Evolutionary conservation across 2,888 invertebrate species (phyloP).

Genomic region (Oligia strigilis): DNA sequence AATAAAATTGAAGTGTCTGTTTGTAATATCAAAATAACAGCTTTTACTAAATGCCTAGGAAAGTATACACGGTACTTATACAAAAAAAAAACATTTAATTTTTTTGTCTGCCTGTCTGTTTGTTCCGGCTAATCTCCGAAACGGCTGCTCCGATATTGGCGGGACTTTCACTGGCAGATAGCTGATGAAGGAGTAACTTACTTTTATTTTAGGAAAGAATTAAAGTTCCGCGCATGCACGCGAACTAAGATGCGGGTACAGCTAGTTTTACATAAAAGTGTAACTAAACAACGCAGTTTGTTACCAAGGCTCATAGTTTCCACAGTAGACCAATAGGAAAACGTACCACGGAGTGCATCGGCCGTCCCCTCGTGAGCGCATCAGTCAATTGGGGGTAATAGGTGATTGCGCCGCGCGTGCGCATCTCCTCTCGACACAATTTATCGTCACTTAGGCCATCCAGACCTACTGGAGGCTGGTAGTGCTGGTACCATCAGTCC

Average conservation of each 20-base stretch:
- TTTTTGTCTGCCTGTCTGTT: background rate
- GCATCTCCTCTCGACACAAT: conserved; percentile 39
- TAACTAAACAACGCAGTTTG: background rate
- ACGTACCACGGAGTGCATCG: conserved; percentile 18
- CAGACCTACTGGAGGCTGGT: background rate
- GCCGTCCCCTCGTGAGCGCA: conserved; percentile 19
- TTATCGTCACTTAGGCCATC: conserved; percentile 39
- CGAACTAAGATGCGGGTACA: background rate
- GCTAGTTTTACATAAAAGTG: background rate
- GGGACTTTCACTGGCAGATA: background rate
- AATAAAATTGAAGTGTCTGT: no score
- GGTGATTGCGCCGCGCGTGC: conserved; percentile 49
- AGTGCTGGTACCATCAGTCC: background rate
- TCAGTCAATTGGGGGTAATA: conserved; percentile 53
- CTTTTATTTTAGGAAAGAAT: background rate
- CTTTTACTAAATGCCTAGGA: no score
- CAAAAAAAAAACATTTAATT: no score
- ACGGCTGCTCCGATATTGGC: background rate
- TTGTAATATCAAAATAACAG: no score
- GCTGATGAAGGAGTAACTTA: background rate
- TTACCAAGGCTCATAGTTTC: background rate
- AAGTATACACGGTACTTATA: no score
- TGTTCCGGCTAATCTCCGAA: background rate
- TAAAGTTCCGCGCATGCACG: no score
- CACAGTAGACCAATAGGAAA: conserved; percentile 6